A percentile compares a stretch with the other conserved stretches of the same genome.
These are phyloP conservation scores for Acheta domesticus DNA, from an alignment of 2,888 invertebrate genomes.

Conservation along the genomic window DNA sequence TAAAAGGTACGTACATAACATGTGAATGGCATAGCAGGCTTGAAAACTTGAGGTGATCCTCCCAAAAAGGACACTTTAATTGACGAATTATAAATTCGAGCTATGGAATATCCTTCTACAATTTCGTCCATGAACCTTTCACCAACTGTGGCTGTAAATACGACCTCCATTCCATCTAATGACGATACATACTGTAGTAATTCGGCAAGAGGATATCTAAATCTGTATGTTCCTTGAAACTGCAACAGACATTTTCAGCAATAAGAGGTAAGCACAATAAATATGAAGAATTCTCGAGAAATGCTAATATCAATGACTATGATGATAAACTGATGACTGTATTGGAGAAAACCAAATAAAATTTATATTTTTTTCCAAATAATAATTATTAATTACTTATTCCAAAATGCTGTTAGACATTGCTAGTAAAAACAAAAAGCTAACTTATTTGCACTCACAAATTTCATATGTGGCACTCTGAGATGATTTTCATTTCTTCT, in stretches of 20 bases:
- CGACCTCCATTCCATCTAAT: constrained; percentile 74
- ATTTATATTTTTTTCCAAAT: neutral
- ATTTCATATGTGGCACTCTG: constrained; percentile 67
- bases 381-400: neutral
- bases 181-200: constrained; percentile 63
- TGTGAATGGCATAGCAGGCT: constrained; percentile 89
- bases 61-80: constrained; percentile 81
- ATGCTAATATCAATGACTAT: neutral
- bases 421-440: too few relatives aligned
- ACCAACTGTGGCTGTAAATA: constrained; percentile 81
- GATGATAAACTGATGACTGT: too few relatives aligned
- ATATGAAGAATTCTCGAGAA: neutral
- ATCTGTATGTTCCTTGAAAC: constrained; percentile 87
- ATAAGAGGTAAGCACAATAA: neutral
- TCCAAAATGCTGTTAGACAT: too few relatives aligned
- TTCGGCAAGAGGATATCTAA: constrained; percentile 81
- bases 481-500: constrained; percentile 21
- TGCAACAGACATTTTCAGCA: constrained; percentile 43
- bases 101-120: constrained; percentile 81
- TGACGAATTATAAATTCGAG: constrained; percentile 83
- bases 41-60: constrained; percentile 88
- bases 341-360: neutral
- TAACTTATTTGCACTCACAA: constrained; percentile 52
- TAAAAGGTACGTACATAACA: constrained; percentile 63
- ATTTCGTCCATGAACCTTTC: constrained; percentile 82